These are phyloP conservation scores for Acanthoscelides obtectus DNA, from an alignment of 2,888 invertebrate genomes.

Conservation along the genomic window DNA sequence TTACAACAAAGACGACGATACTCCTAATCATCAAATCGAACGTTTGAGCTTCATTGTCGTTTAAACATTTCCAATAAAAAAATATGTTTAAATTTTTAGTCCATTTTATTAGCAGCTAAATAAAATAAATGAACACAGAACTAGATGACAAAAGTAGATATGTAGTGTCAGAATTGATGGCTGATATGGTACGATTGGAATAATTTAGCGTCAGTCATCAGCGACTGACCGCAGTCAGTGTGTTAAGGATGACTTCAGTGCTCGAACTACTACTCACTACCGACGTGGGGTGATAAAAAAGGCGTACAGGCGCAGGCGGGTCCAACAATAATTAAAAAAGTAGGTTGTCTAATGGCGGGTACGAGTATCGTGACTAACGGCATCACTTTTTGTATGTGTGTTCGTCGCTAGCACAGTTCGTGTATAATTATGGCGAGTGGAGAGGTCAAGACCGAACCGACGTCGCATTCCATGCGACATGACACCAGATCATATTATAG, in stretches of 20 bases:
- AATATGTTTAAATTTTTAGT: too few relatives aligned
- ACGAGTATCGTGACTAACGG: conserved; percentile 19
- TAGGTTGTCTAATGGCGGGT: conserved; percentile 15
- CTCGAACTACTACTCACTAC: neutral
- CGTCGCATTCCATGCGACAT: neutral
- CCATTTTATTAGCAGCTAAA: too few relatives aligned
- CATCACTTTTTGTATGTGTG: conserved; percentile 13
- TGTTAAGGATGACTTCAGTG: neutral
- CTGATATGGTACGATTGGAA: too few relatives aligned
- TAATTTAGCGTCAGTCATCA: too few relatives aligned
- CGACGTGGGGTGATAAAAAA: neutral
- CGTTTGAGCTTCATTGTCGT: too few relatives aligned
- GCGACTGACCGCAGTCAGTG: too few relatives aligned
- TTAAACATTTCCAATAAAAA: too few relatives aligned
- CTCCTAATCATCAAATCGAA: too few relatives aligned
- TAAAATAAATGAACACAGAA: too few relatives aligned
- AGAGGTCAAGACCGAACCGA: neutral
- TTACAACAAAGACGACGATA: too few relatives aligned
- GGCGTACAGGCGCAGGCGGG: neutral
- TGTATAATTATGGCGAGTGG: neutral
- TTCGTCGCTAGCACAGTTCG: neutral
- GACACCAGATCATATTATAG: neutral
- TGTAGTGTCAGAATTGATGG: too few relatives aligned
- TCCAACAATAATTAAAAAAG: conserved; percentile 15
- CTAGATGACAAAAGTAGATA: too few relatives aligned